Evolutionary conservation across 2,797 vertebrate genomes (phyloP), one percentile per base, ranked within the genome.

Genomic region (Salmo trutta): DNA sequence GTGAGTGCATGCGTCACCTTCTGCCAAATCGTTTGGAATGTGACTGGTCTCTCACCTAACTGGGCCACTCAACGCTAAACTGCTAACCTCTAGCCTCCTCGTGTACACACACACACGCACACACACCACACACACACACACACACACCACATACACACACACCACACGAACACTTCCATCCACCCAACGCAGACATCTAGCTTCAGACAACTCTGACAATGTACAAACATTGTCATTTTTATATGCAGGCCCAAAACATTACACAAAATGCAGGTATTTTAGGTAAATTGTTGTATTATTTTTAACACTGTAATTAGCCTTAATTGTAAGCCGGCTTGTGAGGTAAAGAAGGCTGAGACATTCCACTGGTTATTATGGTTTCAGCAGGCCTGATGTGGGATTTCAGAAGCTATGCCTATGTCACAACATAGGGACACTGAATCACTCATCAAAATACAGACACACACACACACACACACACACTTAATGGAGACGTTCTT

Each of bases 301-400:
- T 95, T 95, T 94, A 95, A 94, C 94, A 90, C 92, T 89, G 91
- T 93, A 95, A 95, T 95, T 94, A 91, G 80, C 92, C 90, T 94
- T 95, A 94, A 95, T 94, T 95, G 93, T 93, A 94, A 93, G 91
- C 91, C 92, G 88, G 93, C 89, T 92, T 92, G 91, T 91, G 93
- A 94, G 95, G 95, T 95, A 95, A 95, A 95, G 93, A 95, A 93
- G 92, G 85, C 92, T 89, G 92, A 94, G 92, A 92, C 93, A 91
- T 91, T 84, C 91, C 94, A 93, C 92, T 90, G 85, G 90, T 93
- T 90, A 94, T 95, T 95, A 95, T 94, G 94, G 95, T 93, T 95
- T 93, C 88, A 81, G 79, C 81, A 82, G 87, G 84, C 92, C 94
- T 93, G 92, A 94, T 94, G 94, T 95, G 94, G 94, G 90, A 94